phyloP scores from a whole-genome alignment of 2,797 vertebrate genomes.

The Enoplosus armatus region DNA sequence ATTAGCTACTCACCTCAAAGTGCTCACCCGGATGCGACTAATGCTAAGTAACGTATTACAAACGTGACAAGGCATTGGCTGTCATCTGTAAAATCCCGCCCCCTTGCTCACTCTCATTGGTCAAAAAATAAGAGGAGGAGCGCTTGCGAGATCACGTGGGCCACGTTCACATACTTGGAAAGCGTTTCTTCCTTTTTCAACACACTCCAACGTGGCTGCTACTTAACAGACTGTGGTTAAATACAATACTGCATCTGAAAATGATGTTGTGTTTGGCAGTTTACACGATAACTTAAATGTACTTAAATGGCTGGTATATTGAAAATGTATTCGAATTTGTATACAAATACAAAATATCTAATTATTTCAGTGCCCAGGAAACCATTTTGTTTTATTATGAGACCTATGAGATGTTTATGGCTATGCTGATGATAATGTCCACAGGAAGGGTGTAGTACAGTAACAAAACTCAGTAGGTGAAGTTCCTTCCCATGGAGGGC shows the following conservation, averaged over 20 bases:
- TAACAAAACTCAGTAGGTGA: background rate
- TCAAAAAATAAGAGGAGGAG: background rate
- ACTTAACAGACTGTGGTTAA: background rate
- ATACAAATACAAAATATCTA: background rate
- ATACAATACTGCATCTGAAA: background rate
- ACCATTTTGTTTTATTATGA: background rate
- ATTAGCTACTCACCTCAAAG: conserved; percentile 78
- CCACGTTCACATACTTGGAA: conserved; percentile 5
- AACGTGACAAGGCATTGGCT: conserved; percentile 68
- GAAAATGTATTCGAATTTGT: background rate
- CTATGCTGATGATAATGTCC: background rate
- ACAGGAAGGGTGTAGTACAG: background rate
- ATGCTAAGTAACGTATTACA: conserved; percentile 49
- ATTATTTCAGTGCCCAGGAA: background rate
- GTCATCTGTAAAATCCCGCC: conserved; percentile 37
- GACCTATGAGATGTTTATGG: background rate
- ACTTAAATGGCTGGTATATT: background rate
- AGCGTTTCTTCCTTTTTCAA: background rate
- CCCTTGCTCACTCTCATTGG: conserved; percentile 38
- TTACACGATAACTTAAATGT: fast-evolving
- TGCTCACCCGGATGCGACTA: conserved; percentile 80
- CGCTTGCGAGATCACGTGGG: conserved; percentile 33
- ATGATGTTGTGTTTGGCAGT: background rate
- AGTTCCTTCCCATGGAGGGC: background rate
- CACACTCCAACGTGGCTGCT: conserved; percentile 66